These are phyloP conservation scores for Pelmatolapia mariae DNA, from an alignment of 2,113 vertebrate genomes.

Conservation along the genomic window DNA sequence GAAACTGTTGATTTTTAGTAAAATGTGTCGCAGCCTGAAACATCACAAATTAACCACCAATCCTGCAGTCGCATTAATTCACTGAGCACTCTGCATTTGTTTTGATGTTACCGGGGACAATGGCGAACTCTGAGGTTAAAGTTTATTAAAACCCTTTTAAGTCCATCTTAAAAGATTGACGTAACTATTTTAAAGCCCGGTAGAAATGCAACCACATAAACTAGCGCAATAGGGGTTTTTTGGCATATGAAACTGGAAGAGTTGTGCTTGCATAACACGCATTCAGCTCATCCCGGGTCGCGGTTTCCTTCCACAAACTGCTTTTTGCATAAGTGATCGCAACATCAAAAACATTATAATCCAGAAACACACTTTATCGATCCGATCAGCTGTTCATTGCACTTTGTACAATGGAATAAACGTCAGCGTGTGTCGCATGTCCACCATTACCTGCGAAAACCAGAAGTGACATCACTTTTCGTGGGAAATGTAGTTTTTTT, in stretches of 20 bases:
- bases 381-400: neutral
- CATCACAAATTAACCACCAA: neutral
- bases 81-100: neutral
- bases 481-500: neutral
- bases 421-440: rapidly evolving
- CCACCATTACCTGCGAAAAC: rapidly evolving
- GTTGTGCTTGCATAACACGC: neutral
- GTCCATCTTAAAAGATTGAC: neutral
- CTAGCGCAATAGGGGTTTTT: rapidly evolving
- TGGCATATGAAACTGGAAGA: neutral
- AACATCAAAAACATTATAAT: neutral
- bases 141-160: neutral
- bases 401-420: neutral
- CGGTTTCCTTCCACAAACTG: neutral
- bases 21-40: neutral
- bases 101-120: neutral
- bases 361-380: neutral
- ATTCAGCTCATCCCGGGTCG: neutral
- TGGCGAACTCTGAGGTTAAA: rapidly evolving
- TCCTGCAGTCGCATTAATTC: neutral
- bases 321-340: neutral
- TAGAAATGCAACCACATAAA: neutral
- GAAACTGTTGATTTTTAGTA: neutral
- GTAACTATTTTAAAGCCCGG: neutral
- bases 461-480: neutral